A percentile compares a stretch with the other conserved stretches of the same genome.
Evolutionary conservation across 2,888 invertebrate species (phyloP).

Genomic region (Myathropa florea): DNA sequence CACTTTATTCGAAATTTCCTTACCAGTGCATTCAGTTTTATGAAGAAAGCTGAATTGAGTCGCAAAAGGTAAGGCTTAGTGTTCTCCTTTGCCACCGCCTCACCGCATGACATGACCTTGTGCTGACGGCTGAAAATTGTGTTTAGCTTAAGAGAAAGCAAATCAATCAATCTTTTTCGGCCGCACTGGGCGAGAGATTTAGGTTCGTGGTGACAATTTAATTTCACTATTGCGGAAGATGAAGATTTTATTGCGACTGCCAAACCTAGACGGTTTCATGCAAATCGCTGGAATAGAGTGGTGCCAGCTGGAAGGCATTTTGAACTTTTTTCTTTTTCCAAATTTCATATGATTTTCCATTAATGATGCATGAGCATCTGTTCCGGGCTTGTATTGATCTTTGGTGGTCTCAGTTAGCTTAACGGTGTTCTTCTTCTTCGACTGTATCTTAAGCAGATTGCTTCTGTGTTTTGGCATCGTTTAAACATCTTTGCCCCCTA

Average conservation of each 20-base stretch:
- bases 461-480: too few species aligned
- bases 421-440: too few species aligned
- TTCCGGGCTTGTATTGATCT: too few species aligned
- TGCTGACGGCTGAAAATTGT: background rate
- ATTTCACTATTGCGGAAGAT: background rate
- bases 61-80: background rate
- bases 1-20: background rate
- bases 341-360: too few species aligned
- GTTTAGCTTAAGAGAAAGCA: background rate
- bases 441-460: too few species aligned
- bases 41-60: background rate
- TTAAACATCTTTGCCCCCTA: too few species aligned
- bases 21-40: background rate
- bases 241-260: background rate
- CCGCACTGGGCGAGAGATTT: background rate
- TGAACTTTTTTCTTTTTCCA: background rate
- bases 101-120: background rate
- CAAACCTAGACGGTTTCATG: background rate
- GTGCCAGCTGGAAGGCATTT: too few species aligned
- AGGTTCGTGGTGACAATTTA: background rate
- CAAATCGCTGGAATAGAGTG: background rate
- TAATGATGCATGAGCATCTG: too few species aligned
- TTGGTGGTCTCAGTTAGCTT: too few species aligned
- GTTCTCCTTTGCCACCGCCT: background rate
- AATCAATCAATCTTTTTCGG: background rate